Percentiles rank a stretch among this genome's conserved stretches.
phyloP scores from a whole-genome alignment of 2,888 invertebrate species.

The Scaptomyza parva region DNA sequence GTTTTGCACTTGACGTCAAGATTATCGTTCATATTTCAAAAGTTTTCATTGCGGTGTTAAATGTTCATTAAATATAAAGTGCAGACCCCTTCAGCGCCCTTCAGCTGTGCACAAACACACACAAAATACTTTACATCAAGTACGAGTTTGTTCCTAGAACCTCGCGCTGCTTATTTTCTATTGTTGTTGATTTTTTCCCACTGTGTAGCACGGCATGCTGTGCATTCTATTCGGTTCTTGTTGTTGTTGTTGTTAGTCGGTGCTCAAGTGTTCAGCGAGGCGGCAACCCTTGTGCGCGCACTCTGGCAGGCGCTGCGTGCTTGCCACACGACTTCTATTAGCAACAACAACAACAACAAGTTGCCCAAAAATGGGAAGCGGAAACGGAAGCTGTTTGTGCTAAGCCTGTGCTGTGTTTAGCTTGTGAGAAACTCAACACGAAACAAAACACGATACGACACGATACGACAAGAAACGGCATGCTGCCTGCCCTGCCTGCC shows the following conservation, averaged over 20 bases:
- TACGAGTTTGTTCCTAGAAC: too few species aligned
- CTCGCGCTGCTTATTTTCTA: too few species aligned
- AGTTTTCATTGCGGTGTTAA: too few species aligned
- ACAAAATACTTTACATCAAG: too few species aligned
- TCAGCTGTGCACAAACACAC: too few species aligned
- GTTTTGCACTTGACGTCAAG: too few species aligned
- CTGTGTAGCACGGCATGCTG: slow-evolving; percentile 21
- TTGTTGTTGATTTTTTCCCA: too few species aligned
- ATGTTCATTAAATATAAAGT: too few species aligned
- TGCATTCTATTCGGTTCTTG: slow-evolving; percentile 2
- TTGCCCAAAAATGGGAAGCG: slow-evolving; percentile 51
- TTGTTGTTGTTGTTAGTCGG: slow-evolving; percentile 14
- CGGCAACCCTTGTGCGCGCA: slow-evolving; percentile 55
- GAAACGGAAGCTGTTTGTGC: slow-evolving; percentile 74
- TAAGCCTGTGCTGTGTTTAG: slow-evolving; percentile 31
- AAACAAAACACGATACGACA: slow-evolving; percentile 31
- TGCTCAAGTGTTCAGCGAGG: slow-evolving; percentile 64
- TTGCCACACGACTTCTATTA: slow-evolving; percentile 4
- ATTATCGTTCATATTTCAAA: too few species aligned
- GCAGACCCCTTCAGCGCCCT: too few species aligned
- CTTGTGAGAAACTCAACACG: slow-evolving; percentile 41
- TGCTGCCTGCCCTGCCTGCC: too few species aligned
- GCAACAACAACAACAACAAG: neutral
- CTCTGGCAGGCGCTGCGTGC: slow-evolving; percentile 11
- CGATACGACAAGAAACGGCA: slow-evolving; percentile 21